phyloP scores from a whole-genome alignment of 2,888 invertebrate species.

The Lepidocyrtinus sp. region DNA sequence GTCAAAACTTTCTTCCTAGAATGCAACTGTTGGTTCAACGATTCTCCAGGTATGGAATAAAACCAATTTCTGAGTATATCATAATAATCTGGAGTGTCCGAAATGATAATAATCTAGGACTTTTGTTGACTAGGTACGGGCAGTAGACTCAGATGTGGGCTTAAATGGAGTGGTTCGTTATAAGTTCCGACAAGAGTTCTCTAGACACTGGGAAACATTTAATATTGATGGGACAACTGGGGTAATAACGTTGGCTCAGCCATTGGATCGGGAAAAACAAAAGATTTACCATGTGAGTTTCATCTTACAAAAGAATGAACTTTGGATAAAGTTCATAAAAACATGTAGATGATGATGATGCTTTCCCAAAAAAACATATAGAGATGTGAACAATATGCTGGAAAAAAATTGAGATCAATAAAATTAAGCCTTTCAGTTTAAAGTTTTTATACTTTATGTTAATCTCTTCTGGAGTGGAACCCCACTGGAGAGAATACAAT shows the following conservation, averaged over 20 bases:
- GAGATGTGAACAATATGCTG: too few species aligned
- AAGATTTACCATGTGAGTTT: constrained; percentile 86
- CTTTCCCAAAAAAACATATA: too few species aligned
- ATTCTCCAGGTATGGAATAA: constrained; percentile 79
- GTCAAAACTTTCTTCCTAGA: constrained; percentile 76
- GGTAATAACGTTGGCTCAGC: constrained; percentile 80
- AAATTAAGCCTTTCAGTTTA: constrained; percentile 12
- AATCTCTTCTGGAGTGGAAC: too few species aligned
- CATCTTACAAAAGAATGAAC: neutral
- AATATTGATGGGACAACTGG: constrained; percentile 85
- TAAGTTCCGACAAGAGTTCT: constrained; percentile 84
- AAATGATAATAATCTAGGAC: too few species aligned
- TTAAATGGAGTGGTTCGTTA: constrained; percentile 92
- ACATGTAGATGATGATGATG: too few species aligned
- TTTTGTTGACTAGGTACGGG: constrained; percentile 85
- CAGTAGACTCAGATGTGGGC: constrained; percentile 89
- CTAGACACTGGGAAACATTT: constrained; percentile 87
- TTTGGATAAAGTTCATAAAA: too few species aligned
- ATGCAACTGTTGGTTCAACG: constrained; percentile 86
- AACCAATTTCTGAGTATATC: too few species aligned
- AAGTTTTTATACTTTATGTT: too few species aligned
- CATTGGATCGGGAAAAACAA: constrained; percentile 86
- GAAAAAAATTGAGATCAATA: too few species aligned
- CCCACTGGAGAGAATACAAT: too few species aligned
- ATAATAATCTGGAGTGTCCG: too few species aligned